Base-by-base conservation (phyloP, 2,888 invertebrate genomes). In the Thera obeliscata region DNA sequence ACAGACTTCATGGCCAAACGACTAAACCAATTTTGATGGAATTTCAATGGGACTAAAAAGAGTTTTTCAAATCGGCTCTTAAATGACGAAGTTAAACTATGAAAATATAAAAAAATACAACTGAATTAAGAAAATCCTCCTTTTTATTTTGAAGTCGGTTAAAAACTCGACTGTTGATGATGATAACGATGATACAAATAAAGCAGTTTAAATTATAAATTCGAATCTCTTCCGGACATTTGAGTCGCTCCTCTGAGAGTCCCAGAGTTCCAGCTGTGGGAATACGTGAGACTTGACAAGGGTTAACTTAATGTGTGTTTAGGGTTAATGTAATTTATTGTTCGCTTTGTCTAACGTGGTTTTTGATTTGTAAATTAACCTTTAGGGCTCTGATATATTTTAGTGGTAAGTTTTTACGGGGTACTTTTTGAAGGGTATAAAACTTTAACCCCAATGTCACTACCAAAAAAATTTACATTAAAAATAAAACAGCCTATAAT, bases 251-350 rank as follows among this genome's bases (percentile, higher is more conserved):
- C 50, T 50, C 50, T 1, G 9, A 33, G 41, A 33, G 22, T 22
- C 22, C 22, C 22, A 22, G 9, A 46, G 57, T 54, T 35, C 56
- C 56, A 56, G 22, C 56, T n/a, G 56, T 56, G 56, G 56, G 56
- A 56, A 41, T 56, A 56, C 56, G n/a, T 56, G 56, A 8, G 11
- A 41, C 56, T 8, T 56, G 56, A 56, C 22, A 41, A 56, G 56
- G 56, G 56, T 58, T 58, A 48, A 48, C 33, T 38, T 55, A 36
- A 36, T 41, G 56, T 56, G 56, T 56, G 9, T n/a, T 38, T 56
- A 7, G 22, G 12, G 36, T 43, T 56, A 56, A 41, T 38, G 56
- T 56, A 56, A 56, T 56, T 56, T 56, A 56, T 56, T 56, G 38
- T 56, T 54, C 12, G 8, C 56, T 56, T 41, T 22, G 43, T 43